Conservation (phyloP, 2,888 invertebrate genomes). For the Agriotes lineatus region DNA sequence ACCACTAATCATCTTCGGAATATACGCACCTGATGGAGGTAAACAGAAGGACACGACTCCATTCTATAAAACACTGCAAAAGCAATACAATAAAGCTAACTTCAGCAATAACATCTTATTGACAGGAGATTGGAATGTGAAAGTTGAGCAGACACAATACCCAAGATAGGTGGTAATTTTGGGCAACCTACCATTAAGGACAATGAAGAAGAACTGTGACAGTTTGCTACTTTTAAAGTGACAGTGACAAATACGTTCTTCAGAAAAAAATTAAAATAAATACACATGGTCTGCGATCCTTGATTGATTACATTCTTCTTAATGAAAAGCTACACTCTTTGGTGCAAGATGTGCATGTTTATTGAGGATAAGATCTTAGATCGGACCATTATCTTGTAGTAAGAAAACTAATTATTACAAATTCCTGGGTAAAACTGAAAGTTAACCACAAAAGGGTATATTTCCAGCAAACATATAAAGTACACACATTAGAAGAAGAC, state of each 20-base stretch:
- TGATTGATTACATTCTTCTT: slow-evolving; percentile 1
- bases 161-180: neutral
- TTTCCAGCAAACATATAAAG: neutral
- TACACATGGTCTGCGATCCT: neutral
- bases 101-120: neutral
- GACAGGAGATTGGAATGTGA: neutral
- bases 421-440: neutral
- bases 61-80: slow-evolving; percentile 3
- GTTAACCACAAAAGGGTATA: neutral
- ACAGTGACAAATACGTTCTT: no score
- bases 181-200: neutral
- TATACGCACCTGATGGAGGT: neutral
- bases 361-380: neutral
- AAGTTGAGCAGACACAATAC: neutral
- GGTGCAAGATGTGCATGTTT: neutral
- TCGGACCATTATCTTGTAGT: neutral
- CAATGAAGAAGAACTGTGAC: neutral
- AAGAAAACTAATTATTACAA: neutral
- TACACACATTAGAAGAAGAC: neutral
- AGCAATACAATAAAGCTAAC: neutral
- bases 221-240: neutral
- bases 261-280: neutral
- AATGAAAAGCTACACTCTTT: neutral
- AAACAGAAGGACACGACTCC: neutral
- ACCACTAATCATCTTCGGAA: neutral